These are phyloP conservation scores for Dendrocincla fuliginosa DNA, from an alignment of 2,797 vertebrate genomes.

Conservation along the genomic window DNA sequence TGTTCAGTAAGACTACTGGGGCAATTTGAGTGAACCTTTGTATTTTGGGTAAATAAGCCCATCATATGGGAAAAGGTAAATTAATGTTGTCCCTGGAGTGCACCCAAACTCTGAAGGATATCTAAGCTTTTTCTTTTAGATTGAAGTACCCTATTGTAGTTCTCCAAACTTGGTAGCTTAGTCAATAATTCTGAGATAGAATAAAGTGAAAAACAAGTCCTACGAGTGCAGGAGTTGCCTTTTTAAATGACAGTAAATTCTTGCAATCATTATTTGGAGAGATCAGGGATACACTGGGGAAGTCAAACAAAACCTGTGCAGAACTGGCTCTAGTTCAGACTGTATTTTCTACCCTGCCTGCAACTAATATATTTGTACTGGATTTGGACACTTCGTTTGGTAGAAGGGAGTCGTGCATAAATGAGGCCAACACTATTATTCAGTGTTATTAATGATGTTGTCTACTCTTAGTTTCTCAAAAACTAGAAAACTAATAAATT, in stretches of 20 bases:
- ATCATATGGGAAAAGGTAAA: background rate
- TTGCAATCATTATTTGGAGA: background rate
- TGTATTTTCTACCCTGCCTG: conserved; percentile 18
- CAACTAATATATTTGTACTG: conserved; percentile 64
- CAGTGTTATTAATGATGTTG: conserved; percentile 81
- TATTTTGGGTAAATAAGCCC: background rate
- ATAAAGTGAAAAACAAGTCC: background rate
- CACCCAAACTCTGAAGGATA: background rate
- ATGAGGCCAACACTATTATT: conserved; percentile 72
- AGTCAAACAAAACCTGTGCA: background rate
- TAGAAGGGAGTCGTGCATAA: conserved; percentile 66
- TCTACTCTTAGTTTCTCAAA: conserved; percentile 73
- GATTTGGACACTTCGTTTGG: conserved; percentile 69
- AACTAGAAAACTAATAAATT: conserved; percentile 81
- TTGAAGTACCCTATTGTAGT: background rate
- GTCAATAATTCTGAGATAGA: background rate
- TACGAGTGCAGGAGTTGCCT: background rate
- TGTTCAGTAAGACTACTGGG: background rate
- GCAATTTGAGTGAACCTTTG: background rate
- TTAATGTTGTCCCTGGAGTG: background rate
- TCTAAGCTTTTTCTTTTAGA: background rate
- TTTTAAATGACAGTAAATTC: background rate
- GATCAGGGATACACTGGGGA: background rate
- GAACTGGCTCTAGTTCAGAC: background rate
- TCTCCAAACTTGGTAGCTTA: background rate